A percentile compares a stretch with the other conserved stretches of the same genome.
phyloP scores from a whole-genome alignment of 2,797 vertebrate species.

The Acanthornis magna region DNA sequence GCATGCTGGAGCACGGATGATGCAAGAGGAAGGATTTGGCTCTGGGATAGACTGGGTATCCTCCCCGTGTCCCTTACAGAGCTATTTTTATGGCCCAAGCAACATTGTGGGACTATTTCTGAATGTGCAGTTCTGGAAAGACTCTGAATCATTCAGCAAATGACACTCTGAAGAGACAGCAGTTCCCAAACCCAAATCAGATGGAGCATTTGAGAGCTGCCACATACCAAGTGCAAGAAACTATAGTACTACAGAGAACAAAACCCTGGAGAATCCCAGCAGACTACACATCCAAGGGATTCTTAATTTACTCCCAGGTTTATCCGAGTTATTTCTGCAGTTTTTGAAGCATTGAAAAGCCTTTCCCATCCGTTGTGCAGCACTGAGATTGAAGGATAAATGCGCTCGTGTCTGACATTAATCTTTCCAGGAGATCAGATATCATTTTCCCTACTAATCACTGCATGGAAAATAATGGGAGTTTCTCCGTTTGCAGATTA shows the following conservation, averaged over 20 bases:
- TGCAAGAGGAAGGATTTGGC: background rate
- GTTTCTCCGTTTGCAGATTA: constrained; percentile 41
- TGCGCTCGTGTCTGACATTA: background rate
- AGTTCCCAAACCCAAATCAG: background rate
- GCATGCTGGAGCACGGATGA: background rate
- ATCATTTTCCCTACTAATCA: constrained; percentile 23
- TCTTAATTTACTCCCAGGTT: background rate
- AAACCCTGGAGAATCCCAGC: background rate
- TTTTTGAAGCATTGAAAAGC: background rate
- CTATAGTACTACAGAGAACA: background rate
- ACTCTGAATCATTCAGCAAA: background rate
- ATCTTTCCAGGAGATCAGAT: constrained; percentile 7
- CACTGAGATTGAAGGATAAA: background rate
- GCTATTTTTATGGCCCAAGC: background rate
- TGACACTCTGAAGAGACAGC: background rate
- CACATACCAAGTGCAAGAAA: background rate
- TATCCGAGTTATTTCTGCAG: background rate
- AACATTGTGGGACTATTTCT: background rate
- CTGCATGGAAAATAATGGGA: constrained; percentile 7
- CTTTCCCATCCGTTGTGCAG: background rate
- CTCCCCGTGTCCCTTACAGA: background rate
- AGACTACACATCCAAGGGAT: background rate
- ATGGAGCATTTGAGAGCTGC: background rate
- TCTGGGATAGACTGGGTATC: background rate
- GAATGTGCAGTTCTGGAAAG: background rate